These are phyloP conservation scores for Campoplex capitator DNA, from an alignment of 2,888 invertebrate genomes.

Conservation along the genomic window DNA sequence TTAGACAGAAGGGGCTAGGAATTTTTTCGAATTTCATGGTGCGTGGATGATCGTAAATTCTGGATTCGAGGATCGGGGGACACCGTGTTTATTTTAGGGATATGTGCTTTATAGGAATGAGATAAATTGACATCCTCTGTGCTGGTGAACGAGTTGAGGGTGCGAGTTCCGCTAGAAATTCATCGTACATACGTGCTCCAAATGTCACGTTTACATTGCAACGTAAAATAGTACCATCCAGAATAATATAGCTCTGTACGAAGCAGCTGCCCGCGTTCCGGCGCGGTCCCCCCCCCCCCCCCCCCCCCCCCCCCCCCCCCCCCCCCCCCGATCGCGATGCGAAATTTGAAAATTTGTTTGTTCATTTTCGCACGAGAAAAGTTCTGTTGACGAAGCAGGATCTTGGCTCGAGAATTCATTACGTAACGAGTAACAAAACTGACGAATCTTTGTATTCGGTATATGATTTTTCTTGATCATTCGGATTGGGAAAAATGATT, in stretches of 20 bases:
- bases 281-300: background rate
- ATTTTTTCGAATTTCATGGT: background rate
- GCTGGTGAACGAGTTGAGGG: conserved; percentile 2
- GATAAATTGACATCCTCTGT: conserved; percentile 34
- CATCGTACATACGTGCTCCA: conserved; percentile 16
- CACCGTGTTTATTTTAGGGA: conserved; percentile 17
- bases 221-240: conserved; percentile 48
- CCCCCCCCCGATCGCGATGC: background rate
- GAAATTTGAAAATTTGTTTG: conserved; percentile 9
- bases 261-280: background rate
- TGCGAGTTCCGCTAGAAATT: conserved; percentile 27
- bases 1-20: background rate
- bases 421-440: background rate
- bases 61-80: background rate
- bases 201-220: conserved; percentile 47
- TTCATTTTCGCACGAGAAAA: background rate
- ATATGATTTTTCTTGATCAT: background rate
- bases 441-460: background rate
- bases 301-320: background rate
- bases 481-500: background rate
- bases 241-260: conserved; percentile 13
- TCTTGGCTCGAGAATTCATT: conserved; percentile 1
- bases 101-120: conserved; percentile 7
- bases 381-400: background rate
- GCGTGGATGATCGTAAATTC: background rate